Conservation (phyloP, 2,113 vertebrate genomes). For the Gallinago media region DNA sequence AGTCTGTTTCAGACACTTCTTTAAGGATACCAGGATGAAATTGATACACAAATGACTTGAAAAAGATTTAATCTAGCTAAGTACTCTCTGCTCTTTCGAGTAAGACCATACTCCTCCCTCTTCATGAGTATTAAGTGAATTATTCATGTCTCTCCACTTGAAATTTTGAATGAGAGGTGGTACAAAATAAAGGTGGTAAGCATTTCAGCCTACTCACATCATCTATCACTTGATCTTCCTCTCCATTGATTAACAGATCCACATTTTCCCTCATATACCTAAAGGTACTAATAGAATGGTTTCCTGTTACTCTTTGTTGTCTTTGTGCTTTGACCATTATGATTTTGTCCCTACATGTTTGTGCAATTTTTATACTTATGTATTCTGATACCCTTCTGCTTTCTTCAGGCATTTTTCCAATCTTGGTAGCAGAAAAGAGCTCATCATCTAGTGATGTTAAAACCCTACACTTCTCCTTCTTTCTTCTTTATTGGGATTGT, state of each 20-base stretch:
- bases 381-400: neutral
- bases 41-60: neutral
- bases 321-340: neutral
- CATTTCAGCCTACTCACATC: conserved; percentile 33
- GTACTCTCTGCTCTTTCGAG: neutral
- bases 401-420: neutral
- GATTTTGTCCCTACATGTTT: neutral
- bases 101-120: neutral
- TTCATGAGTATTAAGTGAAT: neutral
- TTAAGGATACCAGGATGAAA: neutral
- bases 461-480: neutral
- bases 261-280: neutral
- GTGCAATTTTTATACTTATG: neutral
- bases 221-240: conserved; percentile 37
- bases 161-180: conserved; percentile 32
- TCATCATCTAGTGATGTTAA: neutral
- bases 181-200: conserved; percentile 22
- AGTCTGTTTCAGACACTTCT: neutral
- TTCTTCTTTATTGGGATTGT: neutral
- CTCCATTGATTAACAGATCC: neutral
- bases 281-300: neutral
- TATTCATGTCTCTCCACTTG: neutral
- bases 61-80: neutral
- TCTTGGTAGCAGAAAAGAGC: neutral
- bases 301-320: neutral